Base-by-base conservation (phyloP, 2,797 vertebrate genomes). In the Crax fasciolata region DNA sequence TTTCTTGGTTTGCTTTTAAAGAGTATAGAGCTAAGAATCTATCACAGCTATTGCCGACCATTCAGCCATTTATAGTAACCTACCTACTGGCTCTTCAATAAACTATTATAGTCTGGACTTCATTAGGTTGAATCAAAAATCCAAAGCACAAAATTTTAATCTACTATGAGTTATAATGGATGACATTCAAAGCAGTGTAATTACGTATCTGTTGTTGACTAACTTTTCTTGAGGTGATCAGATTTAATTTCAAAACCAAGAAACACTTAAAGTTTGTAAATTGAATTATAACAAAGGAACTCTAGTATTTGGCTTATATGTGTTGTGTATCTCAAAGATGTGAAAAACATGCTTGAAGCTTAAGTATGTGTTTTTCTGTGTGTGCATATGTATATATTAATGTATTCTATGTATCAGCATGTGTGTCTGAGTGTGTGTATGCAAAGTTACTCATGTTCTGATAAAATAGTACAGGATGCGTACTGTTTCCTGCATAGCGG, bases 391-490 rank as follows among this genome's bases (percentile, higher is more conserved):
- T 52, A 3, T 67, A 6, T 51, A 43, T 41, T 49, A 46, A n/a
- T 2, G 3, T 59, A 10, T 11, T 15, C 43, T 77, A 28, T 38
- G 61, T 57, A 6, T 10, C 21, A 58, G n/a, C 14, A 32, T 46
- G 5, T 66, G 21, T 52, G 1, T 1, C 10, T 21, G 0, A 23
- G 9, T 39, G 6, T 48, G 30, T 43, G 30, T 17, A 27, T 1
- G 4, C 30, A 62, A 41, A 57, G 27, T 46, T 44, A 46, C n/a
- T 67, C 1, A 7, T 44, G 2, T 62, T 71, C 39, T 48, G 57
- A 57, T 1, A 51, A 82, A 70, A 39, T 13, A 43, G 8, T 13
- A 2, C 38, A 54, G 8, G 20, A 18, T 75, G 2, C 51, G 5
- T 51, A 8, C 9, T 71, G 17, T 41, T 72, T 35, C 16, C 58